Percentiles rank a stretch among this genome's conserved stretches.
Evolutionary conservation across 2,797 vertebrate species (phyloP).

Genomic region (Siniperca undulata): DNA sequence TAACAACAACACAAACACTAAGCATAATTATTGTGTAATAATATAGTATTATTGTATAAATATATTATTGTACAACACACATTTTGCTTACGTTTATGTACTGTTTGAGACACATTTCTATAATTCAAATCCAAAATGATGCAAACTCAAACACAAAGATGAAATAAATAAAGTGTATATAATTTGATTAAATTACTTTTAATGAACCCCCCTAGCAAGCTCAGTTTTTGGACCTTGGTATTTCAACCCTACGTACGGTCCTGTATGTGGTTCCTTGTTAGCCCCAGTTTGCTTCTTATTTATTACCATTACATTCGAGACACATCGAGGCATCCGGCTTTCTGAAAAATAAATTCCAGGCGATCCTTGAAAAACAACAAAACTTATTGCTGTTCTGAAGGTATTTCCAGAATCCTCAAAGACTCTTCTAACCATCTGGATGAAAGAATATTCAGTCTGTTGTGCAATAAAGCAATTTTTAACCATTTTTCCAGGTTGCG

Average conservation of each 20-base stretch:
- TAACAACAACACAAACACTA: no score
- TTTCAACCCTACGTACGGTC: no score
- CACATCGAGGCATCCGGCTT: neutral
- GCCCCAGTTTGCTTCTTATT: neutral
- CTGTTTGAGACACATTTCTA: neutral
- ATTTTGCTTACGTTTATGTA: neutral
- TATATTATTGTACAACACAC: neutral
- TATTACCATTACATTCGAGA: neutral
- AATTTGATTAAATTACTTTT: no score
- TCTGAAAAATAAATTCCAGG: constrained; percentile 14
- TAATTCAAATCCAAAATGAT: no score
- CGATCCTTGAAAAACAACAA: neutral
- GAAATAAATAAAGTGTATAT: no score
- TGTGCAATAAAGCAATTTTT: neutral
- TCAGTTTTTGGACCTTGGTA: no score
- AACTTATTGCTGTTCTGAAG: neutral
- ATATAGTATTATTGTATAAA: neutral
- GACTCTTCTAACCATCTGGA: neutral
- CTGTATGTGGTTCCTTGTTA: neutral
- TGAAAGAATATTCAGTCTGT: neutral
- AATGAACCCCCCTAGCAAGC: no score
- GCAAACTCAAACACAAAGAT: no score
- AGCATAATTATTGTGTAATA: neutral
- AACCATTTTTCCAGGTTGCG: neutral
- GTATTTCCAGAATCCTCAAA: constrained; percentile 9